Evolutionary conservation across 1,140 invertebrate genomes (phyloP).

Genomic region (Antheraea pernyi): DNA sequence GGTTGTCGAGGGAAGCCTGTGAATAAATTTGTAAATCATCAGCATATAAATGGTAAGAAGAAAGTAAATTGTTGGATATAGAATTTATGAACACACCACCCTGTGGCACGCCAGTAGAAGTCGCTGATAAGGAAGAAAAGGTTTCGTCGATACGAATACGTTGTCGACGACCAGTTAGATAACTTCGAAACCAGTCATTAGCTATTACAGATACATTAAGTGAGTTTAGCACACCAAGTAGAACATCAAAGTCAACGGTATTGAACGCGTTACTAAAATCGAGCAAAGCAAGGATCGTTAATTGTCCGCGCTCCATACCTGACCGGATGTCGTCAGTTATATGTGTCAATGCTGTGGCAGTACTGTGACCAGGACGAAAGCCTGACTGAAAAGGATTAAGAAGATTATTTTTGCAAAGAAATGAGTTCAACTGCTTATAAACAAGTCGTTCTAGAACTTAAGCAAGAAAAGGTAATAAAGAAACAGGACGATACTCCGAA

Average conservation of each 20-base stretch:
- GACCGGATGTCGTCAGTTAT: background rate
- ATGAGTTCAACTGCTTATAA: no score
- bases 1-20: background rate
- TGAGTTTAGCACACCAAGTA: background rate
- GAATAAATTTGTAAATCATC: no score
- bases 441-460: no score
- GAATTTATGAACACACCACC: background rate
- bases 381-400: no score
- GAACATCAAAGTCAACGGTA: background rate
- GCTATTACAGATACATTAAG: background rate
- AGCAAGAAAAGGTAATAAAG: no score
- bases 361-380: no score
- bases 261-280: background rate
- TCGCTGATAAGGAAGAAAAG: background rate
- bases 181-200: background rate
- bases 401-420: no score
- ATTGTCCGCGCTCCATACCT: background rate
- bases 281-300: conserved; percentile 1
- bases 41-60: no score
- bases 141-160: background rate
- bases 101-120: no score
- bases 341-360: no score
- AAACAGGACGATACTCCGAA: background rate
- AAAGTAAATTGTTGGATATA: no score
- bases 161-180: background rate